Base-by-base conservation (phyloP, 2,797 vertebrate genomes). In the Pteropus rufus region DNA sequence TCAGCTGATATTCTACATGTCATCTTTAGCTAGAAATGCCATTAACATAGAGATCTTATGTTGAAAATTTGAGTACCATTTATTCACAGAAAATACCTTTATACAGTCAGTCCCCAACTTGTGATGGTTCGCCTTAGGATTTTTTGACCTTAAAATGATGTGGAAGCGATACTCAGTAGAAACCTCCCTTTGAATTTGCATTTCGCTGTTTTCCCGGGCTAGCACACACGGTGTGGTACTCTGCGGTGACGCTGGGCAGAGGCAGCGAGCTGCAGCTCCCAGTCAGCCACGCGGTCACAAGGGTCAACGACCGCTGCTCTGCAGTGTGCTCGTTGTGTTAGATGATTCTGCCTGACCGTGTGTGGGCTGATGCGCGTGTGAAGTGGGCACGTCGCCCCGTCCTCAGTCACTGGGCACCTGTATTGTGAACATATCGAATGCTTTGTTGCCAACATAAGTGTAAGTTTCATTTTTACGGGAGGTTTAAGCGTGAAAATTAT, bases 381-480 rank as follows among this genome's bases (percentile, higher is more conserved):
- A 1, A 12, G 49, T 2, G 16, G 44, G n/a, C 76, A 18, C 6
- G 1, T 6, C 3, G 49, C 31, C 29, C 24, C 29, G 24, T 14
- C 12, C 1, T 46, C 31, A 34, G n/a, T 24, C 31, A 12, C 23
- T 52, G 21, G 34, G 44, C 19, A 15, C 46, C 58, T 24, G 36
- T 41, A 19, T 24, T 39, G 49, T 88, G 70, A 93, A 70, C 29
- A 34, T 64, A 67, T 31, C 5, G 76, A 86, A 79, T 80, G n/a
- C 77, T 70, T 3, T 86, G 41, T 89, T 90, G 54, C 26, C 70
- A 82, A 72, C 31, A 21, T 41, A 85, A 73, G 19, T 34, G 10
- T 81, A 62, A 76, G 62, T 91, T 94, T 92, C 73, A 62, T 67
- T 93, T 97, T 85, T 75, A 73, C 26, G 89, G 23, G 34, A 91